Conservation (phyloP, 1,140 invertebrate genomes). For the Drosophila murphyi region DNA sequence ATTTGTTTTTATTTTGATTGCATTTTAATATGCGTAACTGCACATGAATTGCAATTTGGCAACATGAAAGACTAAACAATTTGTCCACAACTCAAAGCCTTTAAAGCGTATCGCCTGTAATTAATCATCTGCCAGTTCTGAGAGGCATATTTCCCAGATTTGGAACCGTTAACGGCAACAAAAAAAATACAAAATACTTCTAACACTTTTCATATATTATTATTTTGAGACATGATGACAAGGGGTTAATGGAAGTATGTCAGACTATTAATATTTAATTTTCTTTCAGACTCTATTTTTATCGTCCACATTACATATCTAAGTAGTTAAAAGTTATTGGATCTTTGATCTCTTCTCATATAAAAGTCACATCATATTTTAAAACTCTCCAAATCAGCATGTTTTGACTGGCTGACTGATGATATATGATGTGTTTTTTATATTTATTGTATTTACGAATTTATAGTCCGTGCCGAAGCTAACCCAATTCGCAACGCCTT, state of each 20-base stretch:
- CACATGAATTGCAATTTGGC: conserved; percentile 46
- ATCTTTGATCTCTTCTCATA: no score
- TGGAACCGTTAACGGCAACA: not conserved
- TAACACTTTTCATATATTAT: no score
- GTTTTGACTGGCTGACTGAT: not conserved
- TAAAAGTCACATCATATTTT: not conserved
- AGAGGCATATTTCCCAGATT: not conserved
- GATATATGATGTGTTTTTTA: not conserved
- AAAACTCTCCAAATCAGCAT: not conserved
- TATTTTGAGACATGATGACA: no score
- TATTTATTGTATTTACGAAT: conserved; percentile 53
- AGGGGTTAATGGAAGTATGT: no score
- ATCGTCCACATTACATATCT: no score
- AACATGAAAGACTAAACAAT: conserved; percentile 42
- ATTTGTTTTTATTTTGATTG: conserved; percentile 52
- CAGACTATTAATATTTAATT: no score
- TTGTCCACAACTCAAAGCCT: conserved; percentile 26
- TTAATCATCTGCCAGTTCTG: conserved; percentile 16
- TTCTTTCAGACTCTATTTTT: no score
- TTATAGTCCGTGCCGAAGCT: conserved; percentile 57
- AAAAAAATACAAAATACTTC: not conserved
- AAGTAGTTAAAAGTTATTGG: no score
- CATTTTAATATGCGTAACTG: conserved; percentile 67
- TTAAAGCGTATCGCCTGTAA: conserved; percentile 56
- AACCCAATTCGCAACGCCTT: conserved; percentile 43